Evolutionary conservation across 2,797 vertebrate genomes (phyloP), one percentile per base, ranked within the genome.

Genomic region (Sebastes vulpes): DNA sequence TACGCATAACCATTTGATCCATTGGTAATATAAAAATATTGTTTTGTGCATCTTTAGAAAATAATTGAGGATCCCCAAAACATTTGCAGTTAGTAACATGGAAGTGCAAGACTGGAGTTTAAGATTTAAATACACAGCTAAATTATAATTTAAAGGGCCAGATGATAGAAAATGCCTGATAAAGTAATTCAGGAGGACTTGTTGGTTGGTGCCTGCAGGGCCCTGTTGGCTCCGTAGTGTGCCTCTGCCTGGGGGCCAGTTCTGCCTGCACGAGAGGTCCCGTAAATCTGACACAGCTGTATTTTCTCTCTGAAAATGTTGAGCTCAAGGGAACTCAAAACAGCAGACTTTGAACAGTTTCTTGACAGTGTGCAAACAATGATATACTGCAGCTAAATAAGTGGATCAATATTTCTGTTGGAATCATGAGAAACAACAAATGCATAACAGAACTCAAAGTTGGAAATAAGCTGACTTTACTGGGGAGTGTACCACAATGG

Each of bases 281-380:
- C 52, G 68, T 83, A 65, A 70, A 70, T 78, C 53, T 78, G 69
- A 68, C 57, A 46, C 14, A 65, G 67, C 46, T 59, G 65, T 4
- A 14, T n/a, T 59, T 65, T 71, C 11, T 54, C 31, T 72, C 48
- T 42, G 6, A 29, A 26, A n/a, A 60, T 53, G 25, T 42, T 14
- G 52, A 65, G 23, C 23, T 35, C 4, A 53, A 53, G 42, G 18
- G 46, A 54, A 31, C 60, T 28, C 6, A 32, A 60, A 25, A 23
- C 48, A 52, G 48, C 31, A 35, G 53, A n/a, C 18, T 29, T 20
- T 26, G 38, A 42, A 42, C 12, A 42, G 38, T 42, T 26, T 28
- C 1, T 20, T 21, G 2, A 32, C 12, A 6, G 4, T 46, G 48
- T 63, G 20, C 50, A 23, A 42, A 28, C 32, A n/a, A 14, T 14